phyloP scores from a whole-genome alignment of 2,113 vertebrate genomes.

The Nothocercus nigrocapillus region DNA sequence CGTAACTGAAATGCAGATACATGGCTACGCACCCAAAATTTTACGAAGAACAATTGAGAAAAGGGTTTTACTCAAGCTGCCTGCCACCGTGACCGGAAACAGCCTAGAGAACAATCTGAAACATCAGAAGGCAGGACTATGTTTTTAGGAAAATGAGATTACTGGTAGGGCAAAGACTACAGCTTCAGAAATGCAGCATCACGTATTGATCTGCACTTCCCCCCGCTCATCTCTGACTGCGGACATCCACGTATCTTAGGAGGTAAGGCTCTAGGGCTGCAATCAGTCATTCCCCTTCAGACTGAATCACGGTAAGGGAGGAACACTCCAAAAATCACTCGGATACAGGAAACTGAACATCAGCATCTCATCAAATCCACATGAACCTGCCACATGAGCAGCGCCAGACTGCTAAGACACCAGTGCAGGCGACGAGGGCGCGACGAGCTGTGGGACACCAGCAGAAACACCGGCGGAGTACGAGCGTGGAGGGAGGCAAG shows the following conservation, averaged over 20 bases:
- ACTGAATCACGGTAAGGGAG: background rate
- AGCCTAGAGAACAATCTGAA: background rate
- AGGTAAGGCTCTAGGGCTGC: background rate
- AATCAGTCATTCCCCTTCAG: background rate
- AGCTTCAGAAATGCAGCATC: background rate
- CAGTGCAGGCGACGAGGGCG: background rate
- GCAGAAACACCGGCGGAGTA: background rate
- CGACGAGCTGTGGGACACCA: background rate
- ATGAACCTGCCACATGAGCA: background rate
- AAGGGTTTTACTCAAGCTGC: background rate
- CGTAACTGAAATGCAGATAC: background rate
- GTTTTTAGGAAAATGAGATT: background rate
- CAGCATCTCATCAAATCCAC: background rate
- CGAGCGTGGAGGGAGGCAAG: background rate
- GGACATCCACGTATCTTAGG: background rate
- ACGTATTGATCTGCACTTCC: background rate
- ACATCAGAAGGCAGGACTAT: background rate
- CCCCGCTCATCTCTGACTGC: background rate
- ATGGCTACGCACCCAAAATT: background rate
- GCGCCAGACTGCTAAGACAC: background rate
- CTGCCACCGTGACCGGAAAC: background rate
- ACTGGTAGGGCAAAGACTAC: background rate
- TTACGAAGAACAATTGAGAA: background rate
- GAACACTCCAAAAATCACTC: background rate
- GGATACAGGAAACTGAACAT: background rate